Percentiles rank a stretch among this genome's conserved stretches.
phyloP scores from a whole-genome alignment of 2,797 vertebrate species.

The Sphaeramia orbicularis region DNA sequence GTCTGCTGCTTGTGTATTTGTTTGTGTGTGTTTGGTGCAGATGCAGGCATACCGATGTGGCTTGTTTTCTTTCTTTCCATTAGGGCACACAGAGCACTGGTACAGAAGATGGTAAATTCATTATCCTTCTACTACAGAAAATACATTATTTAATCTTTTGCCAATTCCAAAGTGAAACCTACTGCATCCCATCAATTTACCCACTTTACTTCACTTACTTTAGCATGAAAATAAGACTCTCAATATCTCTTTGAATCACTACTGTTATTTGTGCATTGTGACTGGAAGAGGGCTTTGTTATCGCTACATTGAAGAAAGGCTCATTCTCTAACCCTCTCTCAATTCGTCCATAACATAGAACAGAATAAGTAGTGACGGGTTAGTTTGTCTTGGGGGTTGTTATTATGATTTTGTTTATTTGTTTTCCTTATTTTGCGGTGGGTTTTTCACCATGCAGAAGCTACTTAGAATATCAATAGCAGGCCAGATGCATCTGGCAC shows the following conservation, averaged over 20 bases:
- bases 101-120: slow-evolving; percentile 34
- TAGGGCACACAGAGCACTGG: slow-evolving; percentile 24
- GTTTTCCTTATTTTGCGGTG: slow-evolving; percentile 61
- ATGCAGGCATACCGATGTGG: slow-evolving; percentile 39
- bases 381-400: slow-evolving; percentile 49
- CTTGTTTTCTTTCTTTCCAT: slow-evolving; percentile 39
- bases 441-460: slow-evolving; percentile 51
- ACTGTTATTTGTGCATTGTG: slow-evolving; percentile 46
- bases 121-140: slow-evolving; percentile 28
- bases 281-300: slow-evolving; percentile 41
- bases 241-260: slow-evolving; percentile 31
- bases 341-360: slow-evolving; percentile 62
- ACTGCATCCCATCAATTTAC: slow-evolving; percentile 50
- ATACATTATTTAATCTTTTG: slow-evolving; percentile 37
- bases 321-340: slow-evolving; percentile 42
- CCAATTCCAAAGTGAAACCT: slow-evolving; percentile 60
- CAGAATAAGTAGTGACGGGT: slow-evolving; percentile 51
- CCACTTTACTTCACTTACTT: slow-evolving; percentile 29
- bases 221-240: slow-evolving; percentile 38
- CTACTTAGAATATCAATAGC: slow-evolving; percentile 75
- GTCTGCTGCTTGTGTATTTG: slow-evolving; percentile 42
- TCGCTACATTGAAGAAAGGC: slow-evolving; percentile 40
- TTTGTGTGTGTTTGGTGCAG: slow-evolving; percentile 32
- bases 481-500: slow-evolving; percentile 32
- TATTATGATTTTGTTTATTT: slow-evolving; percentile 67